These are phyloP conservation scores for Agonopterix arenella DNA, from an alignment of 2,888 invertebrate species.

Conservation along the genomic window DNA sequence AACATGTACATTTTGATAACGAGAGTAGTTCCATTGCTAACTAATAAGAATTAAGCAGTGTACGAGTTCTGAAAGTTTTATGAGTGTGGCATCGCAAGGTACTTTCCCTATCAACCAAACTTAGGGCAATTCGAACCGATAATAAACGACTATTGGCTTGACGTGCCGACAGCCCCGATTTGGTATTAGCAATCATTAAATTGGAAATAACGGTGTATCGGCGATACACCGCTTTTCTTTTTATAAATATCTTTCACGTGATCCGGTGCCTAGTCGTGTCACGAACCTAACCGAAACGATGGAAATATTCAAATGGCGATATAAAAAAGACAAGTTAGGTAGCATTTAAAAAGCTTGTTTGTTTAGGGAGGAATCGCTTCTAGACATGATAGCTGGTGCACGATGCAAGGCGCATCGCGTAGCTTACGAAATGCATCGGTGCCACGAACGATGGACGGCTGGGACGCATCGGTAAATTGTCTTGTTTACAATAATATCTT, in stretches of 20 bases:
- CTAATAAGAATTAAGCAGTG: neutral
- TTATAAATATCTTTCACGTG: slow-evolving; percentile 76
- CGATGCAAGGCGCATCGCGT: slow-evolving; percentile 11
- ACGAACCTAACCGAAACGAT: slow-evolving; percentile 70
- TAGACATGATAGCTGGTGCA: slow-evolving; percentile 64
- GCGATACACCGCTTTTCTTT: slow-evolving; percentile 70
- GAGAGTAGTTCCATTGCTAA: too few species aligned
- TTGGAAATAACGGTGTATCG: slow-evolving; percentile 75
- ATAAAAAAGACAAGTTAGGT: slow-evolving; percentile 77
- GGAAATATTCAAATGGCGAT: slow-evolving; percentile 75
- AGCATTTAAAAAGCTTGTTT: slow-evolving; percentile 77
- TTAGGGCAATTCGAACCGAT: slow-evolving; percentile 40
- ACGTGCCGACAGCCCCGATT: slow-evolving; percentile 65
- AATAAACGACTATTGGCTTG: slow-evolving; percentile 49
- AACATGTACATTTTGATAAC: too few species aligned
- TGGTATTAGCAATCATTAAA: slow-evolving; percentile 75
- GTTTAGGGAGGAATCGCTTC: slow-evolving; percentile 70
- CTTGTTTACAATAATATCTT: neutral
- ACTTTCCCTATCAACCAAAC: slow-evolving; percentile 24
- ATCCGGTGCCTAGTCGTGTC: slow-evolving; percentile 72
- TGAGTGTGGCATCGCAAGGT: neutral
- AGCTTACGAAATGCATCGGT: slow-evolving; percentile 42
- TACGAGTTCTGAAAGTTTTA: too few species aligned
- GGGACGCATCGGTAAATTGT: slow-evolving; percentile 39
- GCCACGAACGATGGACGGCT: slow-evolving; percentile 14